Base-by-base conservation (phyloP, 2,888 invertebrate genomes). In the Proisotoma minuta region DNA sequence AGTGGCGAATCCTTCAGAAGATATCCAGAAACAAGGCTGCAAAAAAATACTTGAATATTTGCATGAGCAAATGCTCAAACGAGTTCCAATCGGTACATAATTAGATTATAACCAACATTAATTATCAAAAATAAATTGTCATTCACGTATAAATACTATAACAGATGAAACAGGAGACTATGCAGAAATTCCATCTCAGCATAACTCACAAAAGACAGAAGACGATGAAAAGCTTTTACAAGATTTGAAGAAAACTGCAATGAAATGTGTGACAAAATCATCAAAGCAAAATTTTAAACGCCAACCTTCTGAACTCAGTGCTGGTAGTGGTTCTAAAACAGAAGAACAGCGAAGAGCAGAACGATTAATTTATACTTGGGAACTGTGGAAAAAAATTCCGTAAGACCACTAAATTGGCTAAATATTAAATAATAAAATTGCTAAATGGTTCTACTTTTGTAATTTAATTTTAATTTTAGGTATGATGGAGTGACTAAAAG, bases 321-420 rank as follows among this genome's bases (percentile, higher is more conserved):
- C 40, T 5, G 15, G 27, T 10, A n/a, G 12, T 2, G 49, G 57
- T 12, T 28, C 24, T 5, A 40, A 54, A n/a, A 53, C 20, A n/a
- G 65, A 61, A 43, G 61, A 53, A 49, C 53, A 59, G 24, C 58
- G 52, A 48, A 43, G 57, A 18, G 61, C 61, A 24, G 59, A 65
- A 20, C 28, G 65, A 10, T 15, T 69, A 3, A 65, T 62, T 12
- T 69, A 69, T 43, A 69, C 66, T 3, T 63, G 65, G 60, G 62
- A 60, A n/a, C 27, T 69, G 23, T 69, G 69, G 69, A 59, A 67
- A 50, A 57, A 51, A 40, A 53, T 64, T 43, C 69, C 69, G 66
- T 69, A 47, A 60, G 64, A 48, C 15, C 23, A 4, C 22, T n/a
- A 5, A 39, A n/a, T 28, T 39, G 49, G 20, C n/a, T 51, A 15